Evolutionary conservation across 2,113 vertebrate genomes (phyloP).

Genomic region (Apodemus sylvaticus): DNA sequence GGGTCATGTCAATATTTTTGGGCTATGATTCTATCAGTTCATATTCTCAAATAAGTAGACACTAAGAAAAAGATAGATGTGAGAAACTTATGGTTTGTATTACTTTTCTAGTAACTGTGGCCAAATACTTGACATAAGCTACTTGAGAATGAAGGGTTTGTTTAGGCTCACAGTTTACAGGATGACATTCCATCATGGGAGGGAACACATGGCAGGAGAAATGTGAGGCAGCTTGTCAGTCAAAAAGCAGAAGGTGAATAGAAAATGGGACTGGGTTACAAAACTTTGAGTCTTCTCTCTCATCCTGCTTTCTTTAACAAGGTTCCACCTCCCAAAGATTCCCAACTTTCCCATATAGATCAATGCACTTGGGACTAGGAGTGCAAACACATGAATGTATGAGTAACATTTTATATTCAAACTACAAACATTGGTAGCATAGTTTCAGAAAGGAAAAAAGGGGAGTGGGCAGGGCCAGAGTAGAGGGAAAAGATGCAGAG

Average conservation of each 20-base stretch:
- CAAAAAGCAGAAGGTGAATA: background rate
- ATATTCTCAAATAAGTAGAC: background rate
- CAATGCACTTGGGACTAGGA: background rate
- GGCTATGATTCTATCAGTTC: background rate
- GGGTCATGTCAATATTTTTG: background rate
- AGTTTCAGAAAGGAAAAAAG: background rate
- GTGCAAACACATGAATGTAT: background rate
- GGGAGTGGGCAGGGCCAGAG: accelerated
- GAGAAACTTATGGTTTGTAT: background rate
- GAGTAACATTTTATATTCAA: background rate
- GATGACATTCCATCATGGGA: background rate
- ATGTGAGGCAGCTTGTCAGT: background rate
- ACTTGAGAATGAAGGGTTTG: background rate
- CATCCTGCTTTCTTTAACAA: background rate
- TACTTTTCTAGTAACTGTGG: background rate
- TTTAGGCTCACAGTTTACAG: background rate
- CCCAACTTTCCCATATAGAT: background rate
- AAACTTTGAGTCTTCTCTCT: background rate
- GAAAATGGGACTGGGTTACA: background rate
- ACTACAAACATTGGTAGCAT: background rate
- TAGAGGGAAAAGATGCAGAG: background rate
- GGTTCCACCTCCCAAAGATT: background rate
- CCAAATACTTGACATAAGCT: background rate
- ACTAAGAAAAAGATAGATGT: background rate
- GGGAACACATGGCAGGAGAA: background rate